Base-by-base conservation (phyloP, 2,888 invertebrate genomes). In the Lasioglossum marginatum region DNA sequence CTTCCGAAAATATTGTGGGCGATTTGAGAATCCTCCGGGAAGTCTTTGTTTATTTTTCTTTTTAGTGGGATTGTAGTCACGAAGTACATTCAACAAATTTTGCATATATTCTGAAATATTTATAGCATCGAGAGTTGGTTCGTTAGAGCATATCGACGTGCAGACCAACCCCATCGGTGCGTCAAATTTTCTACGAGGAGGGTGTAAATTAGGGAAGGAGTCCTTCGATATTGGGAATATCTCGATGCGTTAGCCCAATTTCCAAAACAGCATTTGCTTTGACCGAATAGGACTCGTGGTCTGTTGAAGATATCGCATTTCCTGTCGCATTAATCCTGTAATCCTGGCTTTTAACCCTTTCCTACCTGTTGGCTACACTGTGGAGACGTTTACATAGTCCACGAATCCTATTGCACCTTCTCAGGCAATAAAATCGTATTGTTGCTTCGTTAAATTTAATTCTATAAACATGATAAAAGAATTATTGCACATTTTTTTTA, bases 71-170 rank as follows among this genome's bases (percentile, higher is more conserved):
- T 4, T 45, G 16, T 16, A 16, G 16, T 16, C 45, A 4, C 45
- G 45, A 45, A 14, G 45, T 45, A 16, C 0, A 45, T 45, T 16
- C 45, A 45, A 45, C 16, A 4, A 16, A 45, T 43, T 14, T 43
- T 43, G 4, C 14, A 14, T 43, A 43, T 1, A 52, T 23, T 23
- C 78, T 81, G 82, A 81, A 81, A 78, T 82, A 82, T 84, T 78
- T 78, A 82, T 57, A 71, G 70, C 74, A 45, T 40, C 75, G n/a
- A 74, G 60, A 57, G 34, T 12, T 60, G 77, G 84, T 84, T 84
- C 84, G 82, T 84, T 84, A 78, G 75, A 5, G 63, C 71, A 6
- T 40, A 76, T 45, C 40, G 31, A 34, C 37, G 63, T 5, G 2
- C 63, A 63, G 14, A 31, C 63, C 6, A 4, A 6, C 31, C 27